Conservation (phyloP, 2,113 vertebrate genomes). For the Neoarius graeffei region DNA sequence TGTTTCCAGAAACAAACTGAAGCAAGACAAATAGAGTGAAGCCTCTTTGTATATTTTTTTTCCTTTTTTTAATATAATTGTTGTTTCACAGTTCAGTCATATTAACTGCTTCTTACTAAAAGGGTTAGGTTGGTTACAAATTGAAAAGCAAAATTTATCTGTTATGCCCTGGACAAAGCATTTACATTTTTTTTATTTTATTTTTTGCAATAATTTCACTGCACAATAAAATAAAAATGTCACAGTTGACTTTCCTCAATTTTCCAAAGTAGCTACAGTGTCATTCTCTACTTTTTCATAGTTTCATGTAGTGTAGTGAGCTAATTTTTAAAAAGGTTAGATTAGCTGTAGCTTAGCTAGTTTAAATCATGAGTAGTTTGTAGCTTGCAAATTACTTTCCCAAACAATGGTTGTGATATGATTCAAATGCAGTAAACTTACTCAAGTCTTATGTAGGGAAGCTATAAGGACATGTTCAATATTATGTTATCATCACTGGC, state of each 20-base stretch:
- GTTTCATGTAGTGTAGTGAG: not conserved
- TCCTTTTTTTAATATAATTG: not conserved
- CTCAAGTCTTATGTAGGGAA: not conserved
- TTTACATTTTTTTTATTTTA: not conserved
- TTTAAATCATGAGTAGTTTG: not conserved
- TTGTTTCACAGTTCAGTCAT: not conserved
- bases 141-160: not conserved
- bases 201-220: not conserved
- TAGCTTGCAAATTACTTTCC: not conserved
- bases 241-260: not conserved
- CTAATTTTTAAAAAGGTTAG: not conserved
- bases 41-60: not conserved
- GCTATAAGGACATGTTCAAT: not conserved
- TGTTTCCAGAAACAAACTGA: not conserved
- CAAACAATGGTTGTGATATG: not conserved
- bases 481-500: constrained; percentile 38
- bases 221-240: not conserved
- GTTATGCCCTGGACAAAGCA: not conserved
- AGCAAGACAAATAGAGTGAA: not conserved
- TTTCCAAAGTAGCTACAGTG: not conserved
- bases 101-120: not conserved
- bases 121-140: not conserved
- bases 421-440: not conserved
- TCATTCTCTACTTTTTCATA: not conserved
- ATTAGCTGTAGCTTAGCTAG: not conserved